Conservation (phyloP, 2,888 invertebrate genomes). For the Neoascia interrupta region DNA sequence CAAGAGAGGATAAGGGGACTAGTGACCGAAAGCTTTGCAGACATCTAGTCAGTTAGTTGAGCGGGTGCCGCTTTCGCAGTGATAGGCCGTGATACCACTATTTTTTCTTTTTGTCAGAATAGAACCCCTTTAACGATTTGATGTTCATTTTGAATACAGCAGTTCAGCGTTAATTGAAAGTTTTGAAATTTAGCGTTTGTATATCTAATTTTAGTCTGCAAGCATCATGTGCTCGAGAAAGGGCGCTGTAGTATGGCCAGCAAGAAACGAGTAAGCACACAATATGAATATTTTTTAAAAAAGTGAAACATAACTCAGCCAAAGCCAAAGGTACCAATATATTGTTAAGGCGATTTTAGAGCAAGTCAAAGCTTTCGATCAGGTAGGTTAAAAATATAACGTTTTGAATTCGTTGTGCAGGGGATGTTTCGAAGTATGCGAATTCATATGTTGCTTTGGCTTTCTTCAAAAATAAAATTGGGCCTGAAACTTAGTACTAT, state of each 20-base stretch:
- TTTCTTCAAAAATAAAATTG: too few species aligned
- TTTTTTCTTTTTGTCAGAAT: background rate
- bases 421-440: too few species aligned
- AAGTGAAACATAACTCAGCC: too few species aligned
- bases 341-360: too few species aligned
- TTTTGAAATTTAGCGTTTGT: conserved; percentile 55
- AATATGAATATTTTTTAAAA: background rate
- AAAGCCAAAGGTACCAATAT: too few species aligned
- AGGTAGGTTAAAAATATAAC: too few species aligned
- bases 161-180: conserved; percentile 62
- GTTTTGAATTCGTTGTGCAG: too few species aligned
- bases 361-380: too few species aligned
- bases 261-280: conserved; percentile 24
- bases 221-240: conserved; percentile 24
- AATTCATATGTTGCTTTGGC: too few species aligned
- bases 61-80: background rate
- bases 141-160: conserved; percentile 40
- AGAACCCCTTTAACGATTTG: conserved; percentile 11
- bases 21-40: conserved; percentile 1
- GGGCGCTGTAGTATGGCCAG: background rate
- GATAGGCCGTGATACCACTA: background rate
- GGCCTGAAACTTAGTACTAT: too few species aligned
- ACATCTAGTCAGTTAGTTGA: conserved; percentile 4
- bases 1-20: background rate
- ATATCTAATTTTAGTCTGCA: conserved; percentile 49